Conservation (phyloP, 2,113 vertebrate species). For the Gallinago media region DNA sequence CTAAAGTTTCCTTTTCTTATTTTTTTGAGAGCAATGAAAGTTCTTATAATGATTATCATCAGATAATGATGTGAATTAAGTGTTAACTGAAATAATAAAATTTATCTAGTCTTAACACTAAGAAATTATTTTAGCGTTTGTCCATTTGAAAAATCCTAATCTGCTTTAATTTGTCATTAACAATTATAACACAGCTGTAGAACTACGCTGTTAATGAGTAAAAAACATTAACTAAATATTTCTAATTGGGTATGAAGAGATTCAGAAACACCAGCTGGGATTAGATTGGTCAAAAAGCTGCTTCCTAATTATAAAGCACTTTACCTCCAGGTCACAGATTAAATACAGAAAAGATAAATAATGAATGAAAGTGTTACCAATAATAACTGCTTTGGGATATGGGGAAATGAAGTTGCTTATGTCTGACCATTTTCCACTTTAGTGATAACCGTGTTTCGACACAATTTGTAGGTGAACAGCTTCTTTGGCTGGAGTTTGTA, state of each 20-base stretch:
- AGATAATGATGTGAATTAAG: neutral
- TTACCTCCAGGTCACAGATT: neutral
- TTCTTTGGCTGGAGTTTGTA: neutral
- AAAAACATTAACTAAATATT: slow-evolving; percentile 20
- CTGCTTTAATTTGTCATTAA: slow-evolving; percentile 8
- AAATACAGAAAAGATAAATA: slow-evolving; percentile 15
- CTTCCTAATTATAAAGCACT: neutral
- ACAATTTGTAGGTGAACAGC: neutral
- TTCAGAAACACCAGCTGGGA: slow-evolving; percentile 7
- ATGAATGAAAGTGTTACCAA: neutral
- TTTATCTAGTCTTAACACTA: neutral
- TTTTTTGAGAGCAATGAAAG: neutral
- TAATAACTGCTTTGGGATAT: neutral
- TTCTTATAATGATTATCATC: neutral
- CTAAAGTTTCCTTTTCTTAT: neutral
- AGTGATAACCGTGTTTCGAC: neutral
- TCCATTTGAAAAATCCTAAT: slow-evolving; percentile 14
- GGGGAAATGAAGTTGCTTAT: neutral
- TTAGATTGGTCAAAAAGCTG: neutral
- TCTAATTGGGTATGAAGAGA: neutral
- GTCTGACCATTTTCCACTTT: neutral
- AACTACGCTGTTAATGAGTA: neutral
- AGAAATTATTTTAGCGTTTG: neutral
- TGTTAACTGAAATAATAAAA: neutral
- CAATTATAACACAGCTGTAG: neutral